Evolutionary conservation across 2,797 vertebrate species (phyloP).

Genomic region (Fringilla coelebs): DNA sequence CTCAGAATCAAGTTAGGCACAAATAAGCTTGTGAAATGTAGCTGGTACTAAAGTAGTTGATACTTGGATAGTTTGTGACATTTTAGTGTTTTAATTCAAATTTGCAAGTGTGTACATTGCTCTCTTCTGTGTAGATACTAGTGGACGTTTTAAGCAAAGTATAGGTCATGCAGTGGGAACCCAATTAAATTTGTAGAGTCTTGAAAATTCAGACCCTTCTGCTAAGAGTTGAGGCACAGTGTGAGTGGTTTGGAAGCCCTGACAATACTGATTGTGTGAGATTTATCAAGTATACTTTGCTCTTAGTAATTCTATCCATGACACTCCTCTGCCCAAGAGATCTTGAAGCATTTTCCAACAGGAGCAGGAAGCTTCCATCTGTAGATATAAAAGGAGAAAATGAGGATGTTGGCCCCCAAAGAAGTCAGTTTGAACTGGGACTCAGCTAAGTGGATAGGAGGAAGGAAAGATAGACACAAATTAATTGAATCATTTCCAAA

Average conservation of each 20-base stretch:
- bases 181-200: neutral
- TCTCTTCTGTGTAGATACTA: neutral
- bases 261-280: neutral
- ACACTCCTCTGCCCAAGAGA: neutral
- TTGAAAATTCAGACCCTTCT: neutral
- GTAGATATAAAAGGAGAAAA: neutral
- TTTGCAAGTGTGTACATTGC: neutral
- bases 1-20: neutral
- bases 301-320: neutral
- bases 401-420: neutral
- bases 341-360: neutral
- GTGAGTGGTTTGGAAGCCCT: neutral
- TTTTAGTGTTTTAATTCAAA: neutral
- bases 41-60: neutral
- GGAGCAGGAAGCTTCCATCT: neutral
- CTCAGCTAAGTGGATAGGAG: neutral
- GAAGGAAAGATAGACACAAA: neutral
- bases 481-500: neutral
- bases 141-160: neutral
- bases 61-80: neutral
- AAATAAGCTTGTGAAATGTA: neutral
- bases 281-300: neutral
- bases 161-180: neutral
- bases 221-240: neutral
- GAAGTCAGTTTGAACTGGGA: neutral